Percentiles rank a stretch among this genome's conserved stretches.
Evolutionary conservation across 2,113 vertebrate species (phyloP).

Genomic region (Pollimyrus isidori): DNA sequence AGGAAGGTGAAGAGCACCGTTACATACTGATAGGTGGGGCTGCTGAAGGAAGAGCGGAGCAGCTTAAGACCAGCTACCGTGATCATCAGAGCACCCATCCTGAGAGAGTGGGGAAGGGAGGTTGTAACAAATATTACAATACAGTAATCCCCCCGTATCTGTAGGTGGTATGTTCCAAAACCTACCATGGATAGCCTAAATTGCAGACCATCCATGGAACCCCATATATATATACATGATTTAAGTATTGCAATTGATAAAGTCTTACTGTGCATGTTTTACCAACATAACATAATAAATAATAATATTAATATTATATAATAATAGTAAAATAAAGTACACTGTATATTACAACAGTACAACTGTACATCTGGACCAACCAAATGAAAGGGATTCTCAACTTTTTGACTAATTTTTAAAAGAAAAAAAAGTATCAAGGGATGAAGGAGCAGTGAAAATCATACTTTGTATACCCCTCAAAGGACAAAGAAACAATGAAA

Average conservation of each 20-base stretch:
- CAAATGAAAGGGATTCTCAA: neutral
- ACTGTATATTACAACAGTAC: neutral
- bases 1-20: slow-evolving; percentile 94
- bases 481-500: neutral
- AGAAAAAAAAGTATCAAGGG: neutral
- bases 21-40: slow-evolving; percentile 89
- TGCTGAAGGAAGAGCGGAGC: slow-evolving; percentile 91
- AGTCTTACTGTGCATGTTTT: too few relatives aligned
- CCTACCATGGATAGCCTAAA: neutral
- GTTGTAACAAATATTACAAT: neutral
- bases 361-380: neutral
- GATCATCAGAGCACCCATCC: slow-evolving; percentile 89
- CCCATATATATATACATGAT: neutral
- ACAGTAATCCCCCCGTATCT: neutral
- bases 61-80: slow-evolving; percentile 92
- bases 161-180: neutral
- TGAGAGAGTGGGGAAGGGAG: slow-evolving; percentile 37
- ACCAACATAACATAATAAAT: too few relatives aligned
- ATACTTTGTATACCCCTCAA: neutral
- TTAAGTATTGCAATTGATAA: neutral
- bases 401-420: neutral
- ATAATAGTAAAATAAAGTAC: neutral
- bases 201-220: neutral
- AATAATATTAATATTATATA: too few relatives aligned
- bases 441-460: neutral